These are phyloP conservation scores for Amblyopsis hoosieri DNA, from an alignment of 2,797 vertebrate genomes.

Conservation along the genomic window DNA sequence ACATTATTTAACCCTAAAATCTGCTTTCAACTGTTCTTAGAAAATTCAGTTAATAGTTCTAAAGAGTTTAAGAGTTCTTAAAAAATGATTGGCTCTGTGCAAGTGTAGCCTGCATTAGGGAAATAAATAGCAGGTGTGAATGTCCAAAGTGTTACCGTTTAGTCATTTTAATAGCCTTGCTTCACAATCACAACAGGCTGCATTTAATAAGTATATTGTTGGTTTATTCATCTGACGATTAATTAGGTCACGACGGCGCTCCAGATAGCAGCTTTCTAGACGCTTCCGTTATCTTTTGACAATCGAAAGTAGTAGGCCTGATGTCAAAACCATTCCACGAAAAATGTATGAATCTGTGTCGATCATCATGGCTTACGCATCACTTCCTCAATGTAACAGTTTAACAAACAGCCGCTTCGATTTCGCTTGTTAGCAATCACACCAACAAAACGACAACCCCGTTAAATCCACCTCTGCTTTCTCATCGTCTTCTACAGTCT, in stretches of 20 bases:
- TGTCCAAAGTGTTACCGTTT: neutral
- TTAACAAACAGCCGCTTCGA: neutral
- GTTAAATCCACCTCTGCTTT: neutral
- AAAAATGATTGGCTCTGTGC: neutral
- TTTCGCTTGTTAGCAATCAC: neutral
- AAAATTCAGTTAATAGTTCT: too few species aligned
- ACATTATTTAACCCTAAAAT: too few species aligned
- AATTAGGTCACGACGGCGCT: neutral
- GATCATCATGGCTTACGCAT: neutral
- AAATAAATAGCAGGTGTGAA: neutral
- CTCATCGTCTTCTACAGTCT: neutral
- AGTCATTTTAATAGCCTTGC: neutral
- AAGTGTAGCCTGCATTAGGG: neutral
- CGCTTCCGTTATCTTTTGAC: too few species aligned
- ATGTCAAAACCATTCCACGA: slow-evolving; percentile 1
- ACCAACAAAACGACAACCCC: neutral
- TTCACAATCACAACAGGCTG: too few species aligned
- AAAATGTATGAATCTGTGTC: slow-evolving; percentile 6
- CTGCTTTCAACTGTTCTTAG: too few species aligned
- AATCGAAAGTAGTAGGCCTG: neutral
- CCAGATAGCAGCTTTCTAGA: too few species aligned
- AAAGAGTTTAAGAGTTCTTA: too few species aligned
- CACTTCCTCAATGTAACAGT: slow-evolving; percentile 24
- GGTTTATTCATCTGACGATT: neutral
- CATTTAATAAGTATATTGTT: too few species aligned